Evolutionary conservation across 2,797 vertebrate genomes (phyloP), one percentile per base, ranked within the genome.

Genomic region (Synaphobranchus kaupii): DNA sequence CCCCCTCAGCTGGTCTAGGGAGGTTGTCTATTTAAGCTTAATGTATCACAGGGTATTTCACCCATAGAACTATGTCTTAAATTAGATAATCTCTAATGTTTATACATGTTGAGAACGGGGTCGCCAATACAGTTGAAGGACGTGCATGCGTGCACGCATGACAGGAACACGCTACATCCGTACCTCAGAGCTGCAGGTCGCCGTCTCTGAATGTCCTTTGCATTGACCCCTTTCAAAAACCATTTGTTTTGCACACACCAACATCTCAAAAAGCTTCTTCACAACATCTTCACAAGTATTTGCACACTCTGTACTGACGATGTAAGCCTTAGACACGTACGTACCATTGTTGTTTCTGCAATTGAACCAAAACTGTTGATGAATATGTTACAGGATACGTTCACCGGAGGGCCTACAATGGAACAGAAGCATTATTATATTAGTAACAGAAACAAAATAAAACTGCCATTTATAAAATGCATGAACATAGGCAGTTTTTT

Each of bases 351-450:
- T 4, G 98, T 99, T 94, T 99, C 98, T 81, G 98, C 98, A 78
- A 99, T 99, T 90, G 98, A 99, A 85, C 98, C 98, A 89, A 99
- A 99, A 93, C 98, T 99, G 96, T 99, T 99, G 95, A 99, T 99
- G 94, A 99, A 99, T 92, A 99, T 99, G 95, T 99, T 99, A 93
- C 98, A 99, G 73, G 98, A 97, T 81, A 99, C 98, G 89, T 99
- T 99, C 89, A 99, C 98, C 50, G 98, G 96, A 93, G 98, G 98
- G 85, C 98, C 98, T 99, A 94, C 6, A 50, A 25, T 25, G 22
- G 78, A 81, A 81, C 20, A 81, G 2, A 48, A 50, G 13, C 6
- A 50, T 48, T 50, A 81, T 50, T 44, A 81, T 12, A 39, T 78
- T 44, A 17, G 13, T 50, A 15, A 93, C 94, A 90, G 91, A 63